A percentile compares a stretch with the other conserved stretches of the same genome.
These are phyloP conservation scores for Taenaris catops DNA, from an alignment of 2,888 invertebrate genomes.

Conservation along the genomic window DNA sequence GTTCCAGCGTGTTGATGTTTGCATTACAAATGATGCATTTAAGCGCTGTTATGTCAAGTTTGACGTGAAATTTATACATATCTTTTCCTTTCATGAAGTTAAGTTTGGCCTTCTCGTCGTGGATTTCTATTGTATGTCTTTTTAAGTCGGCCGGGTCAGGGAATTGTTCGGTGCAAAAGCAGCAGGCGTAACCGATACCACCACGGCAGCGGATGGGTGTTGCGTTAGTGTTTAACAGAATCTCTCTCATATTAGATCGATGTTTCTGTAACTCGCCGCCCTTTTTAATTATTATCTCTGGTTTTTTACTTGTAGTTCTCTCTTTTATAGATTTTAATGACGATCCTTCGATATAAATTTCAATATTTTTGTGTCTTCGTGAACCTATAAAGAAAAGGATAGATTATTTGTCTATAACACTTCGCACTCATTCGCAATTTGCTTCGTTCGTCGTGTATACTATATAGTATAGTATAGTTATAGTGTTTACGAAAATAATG, in stretches of 20 bases:
- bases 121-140: conserved; percentile 35
- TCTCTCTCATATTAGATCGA: conserved; percentile 36
- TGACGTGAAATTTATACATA: conserved; percentile 33
- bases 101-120: conserved; percentile 31
- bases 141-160: conserved; percentile 39
- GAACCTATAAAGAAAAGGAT: conserved; percentile 32
- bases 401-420: conserved; percentile 21
- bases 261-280: conserved; percentile 36
- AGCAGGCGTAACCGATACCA: conserved; percentile 42
- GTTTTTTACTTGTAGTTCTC: conserved; percentile 2
- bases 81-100: conserved; percentile 32
- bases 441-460: background rate
- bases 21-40: conserved; percentile 31
- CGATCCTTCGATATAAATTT: conserved; percentile 17
- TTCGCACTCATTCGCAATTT: conserved; percentile 1
- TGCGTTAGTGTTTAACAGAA: conserved; percentile 45
- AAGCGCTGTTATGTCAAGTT: conserved; percentile 46
- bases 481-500: no score
- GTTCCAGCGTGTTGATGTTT: conserved; percentile 28
- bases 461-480: no score
- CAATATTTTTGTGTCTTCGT: conserved; percentile 20
- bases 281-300: conserved; percentile 19
- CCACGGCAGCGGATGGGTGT: conserved; percentile 43
- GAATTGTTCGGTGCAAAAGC: conserved; percentile 38
- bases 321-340: conserved; percentile 10